Conservation (phyloP, 2,888 invertebrate species). For the Gisinianus flammeolus region DNA sequence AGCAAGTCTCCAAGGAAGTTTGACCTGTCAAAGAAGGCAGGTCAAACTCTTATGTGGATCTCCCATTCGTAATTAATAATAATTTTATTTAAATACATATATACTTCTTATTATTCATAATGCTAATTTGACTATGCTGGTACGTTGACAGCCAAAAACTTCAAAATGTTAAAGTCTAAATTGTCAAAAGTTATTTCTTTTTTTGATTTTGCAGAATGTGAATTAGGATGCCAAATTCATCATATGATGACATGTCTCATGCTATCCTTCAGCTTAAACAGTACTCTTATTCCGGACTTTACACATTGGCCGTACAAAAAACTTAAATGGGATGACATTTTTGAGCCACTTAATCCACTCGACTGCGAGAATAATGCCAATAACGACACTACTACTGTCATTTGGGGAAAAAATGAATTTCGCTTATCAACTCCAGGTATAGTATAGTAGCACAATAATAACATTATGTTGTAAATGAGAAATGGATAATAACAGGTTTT, state of each 20-base stretch:
- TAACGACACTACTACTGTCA: slow-evolving; percentile 40
- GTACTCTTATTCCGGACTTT: slow-evolving; percentile 42
- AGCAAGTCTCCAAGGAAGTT: slow-evolving; percentile 8
- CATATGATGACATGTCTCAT: slow-evolving; percentile 50
- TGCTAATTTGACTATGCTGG: too few relatives aligned
- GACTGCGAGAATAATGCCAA: slow-evolving; percentile 42
- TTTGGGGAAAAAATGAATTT: slow-evolving; percentile 44
- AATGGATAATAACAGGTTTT: too few relatives aligned
- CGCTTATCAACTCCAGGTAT: too few relatives aligned
- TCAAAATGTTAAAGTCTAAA: too few relatives aligned
- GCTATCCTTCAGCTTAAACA: slow-evolving; percentile 42
- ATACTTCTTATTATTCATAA: too few relatives aligned
- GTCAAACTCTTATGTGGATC: slow-evolving; percentile 41
- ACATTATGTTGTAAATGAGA: too few relatives aligned
- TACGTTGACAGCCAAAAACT: too few relatives aligned
- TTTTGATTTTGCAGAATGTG: slow-evolving; percentile 47
- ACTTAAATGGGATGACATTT: slow-evolving; percentile 45
- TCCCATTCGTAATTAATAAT: slow-evolving; percentile 40
- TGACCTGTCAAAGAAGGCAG: slow-evolving; percentile 37
- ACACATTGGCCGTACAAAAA: slow-evolving; percentile 46
- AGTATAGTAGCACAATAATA: too few relatives aligned
- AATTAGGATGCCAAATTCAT: slow-evolving; percentile 51
- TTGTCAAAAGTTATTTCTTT: too few relatives aligned
- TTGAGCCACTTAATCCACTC: slow-evolving; percentile 40
- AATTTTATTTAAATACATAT: too few relatives aligned